Evolutionary conservation across 2,113 vertebrate species (phyloP).

Genomic region (Pomatostomus ruficeps): DNA sequence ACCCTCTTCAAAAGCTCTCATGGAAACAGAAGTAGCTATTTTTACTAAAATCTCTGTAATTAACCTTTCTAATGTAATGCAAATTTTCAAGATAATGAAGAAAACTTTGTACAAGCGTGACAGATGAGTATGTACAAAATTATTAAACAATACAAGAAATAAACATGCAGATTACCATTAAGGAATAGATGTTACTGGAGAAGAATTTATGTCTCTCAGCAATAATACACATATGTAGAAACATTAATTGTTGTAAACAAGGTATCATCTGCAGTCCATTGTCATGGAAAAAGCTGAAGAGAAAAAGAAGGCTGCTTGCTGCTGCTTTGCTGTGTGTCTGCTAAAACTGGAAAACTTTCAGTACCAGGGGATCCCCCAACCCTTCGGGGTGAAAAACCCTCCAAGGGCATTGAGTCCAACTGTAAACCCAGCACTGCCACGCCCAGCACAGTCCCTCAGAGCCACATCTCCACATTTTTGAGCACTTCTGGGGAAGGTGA

Average conservation of each 20-base stretch:
- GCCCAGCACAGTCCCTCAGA: background rate
- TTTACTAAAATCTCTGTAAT: background rate
- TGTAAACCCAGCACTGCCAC: background rate
- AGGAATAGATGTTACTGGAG: background rate
- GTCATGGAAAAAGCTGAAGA: background rate
- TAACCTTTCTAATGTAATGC: background rate
- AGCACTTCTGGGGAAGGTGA: background rate
- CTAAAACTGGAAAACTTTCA: background rate
- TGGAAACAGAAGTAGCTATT: background rate
- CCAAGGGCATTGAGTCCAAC: fast-evolving
- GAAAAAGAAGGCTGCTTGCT: background rate
- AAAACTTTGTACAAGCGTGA: background rate
- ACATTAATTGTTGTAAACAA: background rate
- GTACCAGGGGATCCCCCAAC: no score
- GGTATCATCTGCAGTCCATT: background rate
- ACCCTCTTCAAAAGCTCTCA: background rate
- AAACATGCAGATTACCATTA: background rate
- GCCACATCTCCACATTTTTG: background rate
- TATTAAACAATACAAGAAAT: background rate
- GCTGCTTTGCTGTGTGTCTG: background rate
- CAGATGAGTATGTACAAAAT: background rate
- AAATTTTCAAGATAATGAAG: background rate
- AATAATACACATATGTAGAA: background rate
- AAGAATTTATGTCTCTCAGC: background rate
- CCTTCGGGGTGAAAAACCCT: background rate